Evolutionary conservation across 2,888 invertebrate genomes (phyloP).

Genomic region (Brachyopa scutellaris): DNA sequence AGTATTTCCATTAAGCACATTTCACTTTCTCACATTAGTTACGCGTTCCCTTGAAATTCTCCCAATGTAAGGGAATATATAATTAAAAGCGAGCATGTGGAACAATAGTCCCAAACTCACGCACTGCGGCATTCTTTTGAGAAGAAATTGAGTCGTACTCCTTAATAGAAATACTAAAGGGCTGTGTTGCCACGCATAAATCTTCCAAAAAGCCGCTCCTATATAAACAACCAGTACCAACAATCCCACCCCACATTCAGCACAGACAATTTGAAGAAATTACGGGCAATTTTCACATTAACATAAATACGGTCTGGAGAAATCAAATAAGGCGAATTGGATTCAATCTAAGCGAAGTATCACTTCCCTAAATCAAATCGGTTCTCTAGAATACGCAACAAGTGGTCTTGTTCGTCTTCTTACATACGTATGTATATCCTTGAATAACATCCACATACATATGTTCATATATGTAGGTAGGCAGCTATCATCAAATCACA

Average conservation of each 20-base stretch:
- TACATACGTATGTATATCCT: too few relatives aligned
- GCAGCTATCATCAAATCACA: constrained; percentile 5
- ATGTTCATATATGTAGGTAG: too few relatives aligned
- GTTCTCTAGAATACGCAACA: not conserved
- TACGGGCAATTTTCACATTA: constrained; percentile 31
- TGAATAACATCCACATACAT: constrained; percentile 2
- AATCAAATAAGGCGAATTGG: constrained; percentile 27
- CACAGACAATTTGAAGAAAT: constrained; percentile 19
- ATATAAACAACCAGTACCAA: constrained; percentile 1
- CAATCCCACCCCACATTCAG: not conserved
- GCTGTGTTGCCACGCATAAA: constrained; percentile 16
- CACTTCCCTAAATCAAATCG: not conserved
- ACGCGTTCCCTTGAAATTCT: not conserved
- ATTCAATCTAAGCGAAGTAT: constrained; percentile 9
- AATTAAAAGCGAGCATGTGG: constrained; percentile 24
- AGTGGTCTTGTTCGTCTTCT: too few relatives aligned
- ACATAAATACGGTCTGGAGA: constrained; percentile 27
- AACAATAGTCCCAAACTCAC: constrained; percentile 1
- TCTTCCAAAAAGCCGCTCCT: constrained; percentile 12
- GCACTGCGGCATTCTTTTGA: not conserved
- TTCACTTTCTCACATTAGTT: constrained; percentile 21
- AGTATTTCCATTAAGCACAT: not conserved
- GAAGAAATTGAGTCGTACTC: constrained; percentile 13
- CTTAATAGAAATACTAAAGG: constrained; percentile 9
- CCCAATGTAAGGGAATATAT: not conserved